A percentile compares a stretch with the other conserved stretches of the same genome.
phyloP scores from a whole-genome alignment of 1,140 invertebrate species.

The Homalodisca vitripennis region DNA sequence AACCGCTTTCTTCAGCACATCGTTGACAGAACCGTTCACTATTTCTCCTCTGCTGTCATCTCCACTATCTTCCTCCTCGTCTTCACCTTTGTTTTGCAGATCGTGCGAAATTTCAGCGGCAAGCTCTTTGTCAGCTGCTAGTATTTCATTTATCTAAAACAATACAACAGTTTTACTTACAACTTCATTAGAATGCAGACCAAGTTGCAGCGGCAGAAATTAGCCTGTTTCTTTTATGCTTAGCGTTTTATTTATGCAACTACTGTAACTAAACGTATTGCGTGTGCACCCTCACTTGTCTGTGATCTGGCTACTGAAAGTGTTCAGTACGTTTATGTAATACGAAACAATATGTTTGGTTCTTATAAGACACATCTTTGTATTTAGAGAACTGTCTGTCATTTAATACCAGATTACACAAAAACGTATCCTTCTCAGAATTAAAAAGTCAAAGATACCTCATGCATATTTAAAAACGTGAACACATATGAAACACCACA shows the following conservation, averaged over 20 bases:
- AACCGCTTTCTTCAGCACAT: neutral
- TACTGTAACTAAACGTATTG: neutral
- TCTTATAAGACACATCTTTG: too few relatives aligned
- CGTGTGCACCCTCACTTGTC: too few relatives aligned
- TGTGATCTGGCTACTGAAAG: too few relatives aligned
- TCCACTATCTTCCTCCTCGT: constrained; percentile 19
- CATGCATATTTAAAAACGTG: too few relatives aligned
- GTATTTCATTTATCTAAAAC: constrained; percentile 31
- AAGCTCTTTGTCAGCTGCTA: constrained; percentile 34
- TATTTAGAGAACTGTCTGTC: too few relatives aligned
- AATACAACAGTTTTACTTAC: neutral
- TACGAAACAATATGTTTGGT: too few relatives aligned
- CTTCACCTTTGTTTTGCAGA: neutral
- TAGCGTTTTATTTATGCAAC: neutral
- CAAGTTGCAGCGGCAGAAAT: neutral
- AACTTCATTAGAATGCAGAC: neutral
- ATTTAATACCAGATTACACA: too few relatives aligned
- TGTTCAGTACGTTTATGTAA: too few relatives aligned
- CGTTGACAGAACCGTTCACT: neutral
- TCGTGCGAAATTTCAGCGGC: constrained; percentile 30
- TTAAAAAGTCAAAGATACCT: too few relatives aligned
- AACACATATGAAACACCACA: too few relatives aligned
- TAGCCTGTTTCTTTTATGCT: neutral
- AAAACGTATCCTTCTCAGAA: too few relatives aligned
- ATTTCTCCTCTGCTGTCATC: constrained; percentile 8